phyloP scores from a whole-genome alignment of 2,797 vertebrate species.

The Lacerta agilis region DNA sequence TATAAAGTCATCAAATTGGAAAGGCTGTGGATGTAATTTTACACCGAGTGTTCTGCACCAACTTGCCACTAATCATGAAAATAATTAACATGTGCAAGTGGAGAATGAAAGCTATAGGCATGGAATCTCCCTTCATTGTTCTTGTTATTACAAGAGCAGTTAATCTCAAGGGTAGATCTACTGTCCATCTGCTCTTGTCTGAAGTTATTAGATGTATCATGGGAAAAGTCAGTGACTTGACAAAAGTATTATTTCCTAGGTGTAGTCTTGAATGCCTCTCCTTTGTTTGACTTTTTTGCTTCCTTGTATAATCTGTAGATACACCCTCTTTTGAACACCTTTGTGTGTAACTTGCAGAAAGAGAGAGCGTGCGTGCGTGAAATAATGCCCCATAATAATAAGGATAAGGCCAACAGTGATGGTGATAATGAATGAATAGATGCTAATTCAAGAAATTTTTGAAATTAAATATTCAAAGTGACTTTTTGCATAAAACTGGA shows the following conservation, averaged over 20 bases:
- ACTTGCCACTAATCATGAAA: not conserved
- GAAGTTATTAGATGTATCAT: not conserved
- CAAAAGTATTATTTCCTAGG: not conserved
- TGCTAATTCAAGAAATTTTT: not conserved
- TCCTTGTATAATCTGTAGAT: not conserved
- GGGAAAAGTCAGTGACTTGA: not conserved
- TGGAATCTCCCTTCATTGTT: not conserved
- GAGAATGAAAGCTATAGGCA: slow-evolving; percentile 1
- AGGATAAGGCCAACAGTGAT: not conserved
- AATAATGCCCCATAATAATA: not conserved
- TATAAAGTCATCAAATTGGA: slow-evolving; percentile 43
- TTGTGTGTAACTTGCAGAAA: not conserved
- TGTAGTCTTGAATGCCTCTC: not conserved
- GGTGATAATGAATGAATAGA: not conserved
- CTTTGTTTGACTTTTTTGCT: not conserved
- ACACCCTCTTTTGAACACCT: not conserved
- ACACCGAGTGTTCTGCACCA: slow-evolving; percentile 36
- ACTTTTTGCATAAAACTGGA: not conserved
- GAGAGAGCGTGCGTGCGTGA: no score
- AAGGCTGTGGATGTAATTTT: slow-evolving; percentile 50
- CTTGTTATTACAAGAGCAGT: not conserved
- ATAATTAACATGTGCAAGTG: not conserved
- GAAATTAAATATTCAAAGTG: not conserved
- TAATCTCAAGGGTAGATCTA: not conserved
- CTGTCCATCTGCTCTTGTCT: not conserved